A percentile compares a stretch with the other conserved stretches of the same genome.
Evolutionary conservation across 2,113 vertebrate genomes (phyloP).

Genomic region (Motacilla alba): DNA sequence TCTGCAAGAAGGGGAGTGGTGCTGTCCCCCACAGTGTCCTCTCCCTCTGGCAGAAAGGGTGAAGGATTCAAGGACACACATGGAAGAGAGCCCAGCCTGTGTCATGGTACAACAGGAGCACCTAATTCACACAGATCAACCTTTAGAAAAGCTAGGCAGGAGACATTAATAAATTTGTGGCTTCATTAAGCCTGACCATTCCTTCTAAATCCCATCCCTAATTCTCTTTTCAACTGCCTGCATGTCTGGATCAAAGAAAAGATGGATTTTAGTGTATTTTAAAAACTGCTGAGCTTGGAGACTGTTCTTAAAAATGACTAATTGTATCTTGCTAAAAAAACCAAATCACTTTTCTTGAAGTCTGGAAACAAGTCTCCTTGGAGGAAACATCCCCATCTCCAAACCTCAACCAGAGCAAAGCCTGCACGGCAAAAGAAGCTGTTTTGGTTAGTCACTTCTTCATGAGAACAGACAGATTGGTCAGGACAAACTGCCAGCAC

Average conservation of each 20-base stretch:
- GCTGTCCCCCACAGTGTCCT: fast-evolving
- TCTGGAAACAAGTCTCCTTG: neutral
- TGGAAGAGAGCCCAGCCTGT: neutral
- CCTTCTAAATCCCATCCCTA: neutral
- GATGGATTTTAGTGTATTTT: neutral
- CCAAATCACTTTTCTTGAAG: neutral
- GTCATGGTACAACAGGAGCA: neutral
- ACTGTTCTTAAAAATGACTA: neutral
- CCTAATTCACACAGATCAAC: neutral
- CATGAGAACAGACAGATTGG: fast-evolving
- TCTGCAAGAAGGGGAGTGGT: neutral
- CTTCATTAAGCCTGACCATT: neutral
- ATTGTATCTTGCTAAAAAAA: neutral
- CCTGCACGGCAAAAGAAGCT: neutral
- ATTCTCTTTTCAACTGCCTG: neutral
- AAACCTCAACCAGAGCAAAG: neutral
- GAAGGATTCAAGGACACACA: neutral
- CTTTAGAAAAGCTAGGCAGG: neutral
- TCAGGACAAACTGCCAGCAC: neutral
- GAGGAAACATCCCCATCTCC: neutral
- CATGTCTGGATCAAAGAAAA: conserved; percentile 33
- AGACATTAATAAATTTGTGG: neutral
- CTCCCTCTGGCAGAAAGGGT: neutral
- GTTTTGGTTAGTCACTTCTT: neutral
- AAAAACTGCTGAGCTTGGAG: conserved; percentile 32